A percentile compares a stretch with the other conserved stretches of the same genome.
These are phyloP conservation scores for Dufourea novaeangliae DNA, from an alignment of 1,140 invertebrate genomes.

Conservation along the genomic window DNA sequence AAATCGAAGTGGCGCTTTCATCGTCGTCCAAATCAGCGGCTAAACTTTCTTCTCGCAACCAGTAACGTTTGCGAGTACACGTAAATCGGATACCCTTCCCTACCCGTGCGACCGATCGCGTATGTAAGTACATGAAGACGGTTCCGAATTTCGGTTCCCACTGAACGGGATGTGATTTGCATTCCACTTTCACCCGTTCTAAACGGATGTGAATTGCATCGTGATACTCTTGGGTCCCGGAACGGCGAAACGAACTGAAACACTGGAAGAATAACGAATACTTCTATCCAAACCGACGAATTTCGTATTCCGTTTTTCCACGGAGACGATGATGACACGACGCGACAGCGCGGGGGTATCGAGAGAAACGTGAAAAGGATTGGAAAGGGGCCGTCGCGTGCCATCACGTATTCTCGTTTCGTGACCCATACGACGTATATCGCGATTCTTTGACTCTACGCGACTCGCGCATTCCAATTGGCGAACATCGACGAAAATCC, in stretches of 20 bases:
- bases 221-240: neutral
- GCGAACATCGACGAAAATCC: neutral
- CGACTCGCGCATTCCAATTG: neutral
- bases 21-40: slow-evolving; percentile 15
- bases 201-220: neutral
- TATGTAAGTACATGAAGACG: neutral
- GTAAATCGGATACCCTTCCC: too few relatives aligned
- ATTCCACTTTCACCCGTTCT: slow-evolving; percentile 31
- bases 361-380: neutral
- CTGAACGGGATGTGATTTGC: slow-evolving; percentile 32
- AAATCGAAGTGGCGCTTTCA: slow-evolving; percentile 44
- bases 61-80: too few relatives aligned
- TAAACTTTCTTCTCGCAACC: slow-evolving; percentile 39
- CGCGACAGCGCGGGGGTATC: neutral
- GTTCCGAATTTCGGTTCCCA: neutral
- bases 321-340: neutral
- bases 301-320: neutral
- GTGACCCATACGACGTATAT: slow-evolving; percentile 6
- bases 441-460: neutral
- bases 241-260: neutral
- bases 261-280: too few relatives aligned
- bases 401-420: slow-evolving; percentile 36
- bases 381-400: slow-evolving; percentile 37
- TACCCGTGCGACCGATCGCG: slow-evolving; percentile 6
- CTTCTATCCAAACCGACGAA: neutral